Conservation (phyloP, 2,113 vertebrate species). For the Crotophaga sulcirostris region DNA sequence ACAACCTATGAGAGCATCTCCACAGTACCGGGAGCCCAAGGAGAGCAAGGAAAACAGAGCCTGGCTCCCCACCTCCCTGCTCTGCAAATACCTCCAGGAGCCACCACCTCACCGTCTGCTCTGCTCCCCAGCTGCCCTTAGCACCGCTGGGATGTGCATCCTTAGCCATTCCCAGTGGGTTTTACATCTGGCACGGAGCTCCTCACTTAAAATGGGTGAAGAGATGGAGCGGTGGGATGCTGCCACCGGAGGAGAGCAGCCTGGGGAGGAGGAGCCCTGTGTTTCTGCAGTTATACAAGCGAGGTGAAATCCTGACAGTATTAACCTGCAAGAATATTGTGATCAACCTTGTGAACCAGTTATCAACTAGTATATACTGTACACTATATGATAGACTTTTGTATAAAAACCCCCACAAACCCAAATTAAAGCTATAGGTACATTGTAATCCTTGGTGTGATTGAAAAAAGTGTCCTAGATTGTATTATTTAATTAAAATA, state of each 20-base stretch:
- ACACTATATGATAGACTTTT: conserved; percentile 66
- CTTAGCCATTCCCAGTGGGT: neutral
- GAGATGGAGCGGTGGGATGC: neutral
- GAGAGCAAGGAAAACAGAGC: neutral
- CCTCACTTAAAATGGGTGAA: neutral
- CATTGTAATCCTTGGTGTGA: conserved; percentile 59
- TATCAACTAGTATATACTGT: conserved; percentile 54
- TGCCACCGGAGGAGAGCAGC: neutral
- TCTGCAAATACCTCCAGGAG: neutral
- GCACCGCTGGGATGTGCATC: neutral
- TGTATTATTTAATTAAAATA: conserved; percentile 70
- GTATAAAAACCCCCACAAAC: conserved; percentile 19
- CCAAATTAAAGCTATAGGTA: conserved; percentile 59
- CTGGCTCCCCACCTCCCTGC: neutral
- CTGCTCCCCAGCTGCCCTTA: neutral
- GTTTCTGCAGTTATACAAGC: neutral
- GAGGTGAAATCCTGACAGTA: conserved; percentile 22
- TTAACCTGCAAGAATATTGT: conserved; percentile 59
- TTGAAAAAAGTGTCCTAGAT: conserved; percentile 62
- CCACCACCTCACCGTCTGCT: accelerated
- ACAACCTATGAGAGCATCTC: neutral
- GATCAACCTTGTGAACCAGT: conserved; percentile 65
- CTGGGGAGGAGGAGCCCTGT: neutral
- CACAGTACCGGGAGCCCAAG: neutral
- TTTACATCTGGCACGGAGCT: neutral